Evolutionary conservation across 2,797 vertebrate species (phyloP), one percentile per base, ranked within the genome.

Genomic region (Anabas testudineus): DNA sequence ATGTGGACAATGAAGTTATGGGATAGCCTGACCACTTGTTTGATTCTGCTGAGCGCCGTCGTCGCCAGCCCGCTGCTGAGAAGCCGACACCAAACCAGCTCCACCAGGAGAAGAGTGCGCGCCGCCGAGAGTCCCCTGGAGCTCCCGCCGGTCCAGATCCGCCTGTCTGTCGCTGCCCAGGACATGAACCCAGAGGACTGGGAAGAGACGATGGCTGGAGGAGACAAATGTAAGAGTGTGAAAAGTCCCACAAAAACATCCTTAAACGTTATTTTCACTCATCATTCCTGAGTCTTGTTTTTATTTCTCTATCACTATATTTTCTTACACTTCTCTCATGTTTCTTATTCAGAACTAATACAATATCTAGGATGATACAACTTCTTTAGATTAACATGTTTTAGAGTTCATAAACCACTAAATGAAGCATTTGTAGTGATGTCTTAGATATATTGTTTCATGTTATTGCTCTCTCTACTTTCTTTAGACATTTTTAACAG

Each of bases 1-100:
- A 85, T 51, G 82, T 84, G 90, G 89, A 93, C 90, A 68, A 93
- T 93, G 92, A 93, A 88, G 91, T 91, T 92, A 93, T 93, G 92
- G 92, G 88, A 91, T 85, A 89, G 90, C 28, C 66, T 92, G 81
- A 83, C 82, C 91, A 86, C 88, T 86, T 92, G 90, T 90, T 77
- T 92, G 83, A 82, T 92, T 30, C 85, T 93, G 87, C 87, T 93
- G 80, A 80, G 83, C 63, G 60, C 80, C 49, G 88, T 88, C 77
- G 78, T 62, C 72, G 69, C 76, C 49, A 42, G 81, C 57, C 80
- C 83, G 48, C 75, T 72, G 52, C 71, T 51, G 63, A 66, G 71
- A 51, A 74, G 59, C 64, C 58, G 14, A 47, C 67, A 37, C 59
- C 74, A 30, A 52, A 46, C 61, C 54, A 10, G 43, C 53, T 41